Evolutionary conservation across 35 echinoderm and acorn worm species (phyloP), one percentile per base, ranked within the genome.

Genomic region (Anneissia japonica): DNA sequence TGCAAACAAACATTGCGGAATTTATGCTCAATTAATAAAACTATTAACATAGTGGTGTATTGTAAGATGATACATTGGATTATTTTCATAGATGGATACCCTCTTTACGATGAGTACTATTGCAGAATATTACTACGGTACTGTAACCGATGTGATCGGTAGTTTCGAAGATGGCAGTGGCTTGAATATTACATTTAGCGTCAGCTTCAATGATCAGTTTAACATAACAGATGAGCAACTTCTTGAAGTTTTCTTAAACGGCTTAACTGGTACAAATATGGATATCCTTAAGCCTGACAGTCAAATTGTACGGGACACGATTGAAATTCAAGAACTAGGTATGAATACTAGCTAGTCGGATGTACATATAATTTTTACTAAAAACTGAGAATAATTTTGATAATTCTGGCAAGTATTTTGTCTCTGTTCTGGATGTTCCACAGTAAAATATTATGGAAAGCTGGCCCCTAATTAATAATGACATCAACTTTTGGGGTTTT

Each of bases 271-370:
- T 29, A 78, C 74, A 41, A 87, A 87, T 79, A 30, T 46, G 31
- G 85, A 87, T 39, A 45, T 87, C 41, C 34, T 87, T 28, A 75
- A 87, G n/a, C 85, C 85, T 36, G 85, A 87, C 73, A 87, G 85
- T 79, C 74, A 76, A 72, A 34, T 87, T 79, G 33, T 87, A 64
- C 51, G 51, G 9, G 19, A 64, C 21, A 64, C 26, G 21, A 23
- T 64, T 26, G 51, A 64, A 3, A 26, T 64, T 23, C 7, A 9
- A 12, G 9, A 64, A 64, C 11, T 23, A 64, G 51, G 51, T 64
- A 16, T 19, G 51, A 64, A 9, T 16, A n/a, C n/a, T n/a, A n/a
- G n/a, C n/a, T n/a, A n/a, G n/a, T n/a, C n/a, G n/a, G n/a, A n/a
- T n/a, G n/a, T n/a, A n/a, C n/a, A n/a, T n/a, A n/a, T n/a, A n/a